Evolutionary conservation across 1,140 invertebrate species (phyloP).

Genomic region (Notospermus geniculatus): DNA sequence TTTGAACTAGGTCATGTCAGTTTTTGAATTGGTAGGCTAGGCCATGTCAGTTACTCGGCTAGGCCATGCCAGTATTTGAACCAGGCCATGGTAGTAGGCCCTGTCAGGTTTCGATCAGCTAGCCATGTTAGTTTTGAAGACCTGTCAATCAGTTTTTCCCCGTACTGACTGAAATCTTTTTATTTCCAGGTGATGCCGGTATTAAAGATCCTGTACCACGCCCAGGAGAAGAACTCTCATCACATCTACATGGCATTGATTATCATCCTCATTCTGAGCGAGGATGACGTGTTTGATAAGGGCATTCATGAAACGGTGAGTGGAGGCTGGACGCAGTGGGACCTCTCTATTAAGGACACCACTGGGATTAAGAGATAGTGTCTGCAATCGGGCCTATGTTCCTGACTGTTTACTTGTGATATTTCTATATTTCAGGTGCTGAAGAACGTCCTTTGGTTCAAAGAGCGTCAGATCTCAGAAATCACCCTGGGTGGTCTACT

Average conservation of each 20-base stretch:
- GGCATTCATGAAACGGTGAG: constrained; percentile 90
- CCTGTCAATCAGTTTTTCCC: constrained; percentile 12
- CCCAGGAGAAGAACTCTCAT: constrained; percentile 69
- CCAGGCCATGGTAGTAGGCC: no score
- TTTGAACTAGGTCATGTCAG: no score
- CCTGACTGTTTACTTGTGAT: no score
- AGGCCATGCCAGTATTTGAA: no score
- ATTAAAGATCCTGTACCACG: constrained; percentile 85
- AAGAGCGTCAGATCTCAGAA: constrained; percentile 81
- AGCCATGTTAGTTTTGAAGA: constrained; percentile 19
- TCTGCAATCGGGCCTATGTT: no score
- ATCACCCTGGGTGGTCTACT: constrained; percentile 94
- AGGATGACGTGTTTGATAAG: constrained; percentile 94
- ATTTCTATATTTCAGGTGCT: constrained; percentile 55
- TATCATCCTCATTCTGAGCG: constrained; percentile 91
- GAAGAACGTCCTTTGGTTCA: constrained; percentile 73
- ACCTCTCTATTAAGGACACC: no score
- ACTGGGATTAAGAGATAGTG: no score
- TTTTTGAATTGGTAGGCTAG: no score
- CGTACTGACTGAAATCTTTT: neutral
- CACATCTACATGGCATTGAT: constrained; percentile 99
- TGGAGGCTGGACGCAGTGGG: constrained; percentile 29
- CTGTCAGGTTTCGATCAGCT: no score
- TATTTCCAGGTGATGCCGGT: constrained; percentile 81
- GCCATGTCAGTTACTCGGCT: no score